Evolutionary conservation across 2,113 vertebrate species (phyloP), one percentile per base, ranked within the genome.

Genomic region (Penelope pileata): DNA sequence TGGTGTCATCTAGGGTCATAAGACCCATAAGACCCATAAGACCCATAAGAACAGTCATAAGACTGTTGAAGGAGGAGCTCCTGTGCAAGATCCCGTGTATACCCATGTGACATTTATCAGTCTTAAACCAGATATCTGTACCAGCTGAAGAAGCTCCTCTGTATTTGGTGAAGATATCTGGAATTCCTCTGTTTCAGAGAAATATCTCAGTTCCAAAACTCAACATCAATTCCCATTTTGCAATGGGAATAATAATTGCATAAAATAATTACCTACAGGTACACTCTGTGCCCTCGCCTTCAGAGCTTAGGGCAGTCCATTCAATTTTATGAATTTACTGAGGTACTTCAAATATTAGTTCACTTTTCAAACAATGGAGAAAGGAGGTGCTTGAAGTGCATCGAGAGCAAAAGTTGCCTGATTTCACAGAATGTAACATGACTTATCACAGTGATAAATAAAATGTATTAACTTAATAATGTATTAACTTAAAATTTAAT

Each of bases 371-470:
- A 78, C 8, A 50, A 19, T 17, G 6, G n/a, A 76, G 26, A 80
- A 86, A 30, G 4, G 4, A 1, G 1, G 16, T 16, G 2, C 26
- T 69, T 26, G 2, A 21, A 58, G 5, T 27, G 4, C 18, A 56
- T 11, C 16, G 17, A 67, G 12, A 40, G 10, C 19, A 47, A 85
- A 42, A 24, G 24, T 63, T 82, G 2, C 6, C 24, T 50, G n/a
- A 59, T 75, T 85, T 34, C 19, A 59, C 19, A 72, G 16, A 81
- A 53, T 15, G 45, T 34, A 51, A 60, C 22, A 67, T 63, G 17
- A 16, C 42, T 5, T 86, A 15, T 51, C 24, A 23, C 50, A 75
- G 0, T 6, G 18, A 54, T 26, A 2, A 45, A 4, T 50, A 36
- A 54, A 27, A 72, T 84, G 53, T 85, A 54, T 24, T 15, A 48